Evolutionary conservation across 1,140 invertebrate species (phyloP).

Genomic region (Apis dorsata): DNA sequence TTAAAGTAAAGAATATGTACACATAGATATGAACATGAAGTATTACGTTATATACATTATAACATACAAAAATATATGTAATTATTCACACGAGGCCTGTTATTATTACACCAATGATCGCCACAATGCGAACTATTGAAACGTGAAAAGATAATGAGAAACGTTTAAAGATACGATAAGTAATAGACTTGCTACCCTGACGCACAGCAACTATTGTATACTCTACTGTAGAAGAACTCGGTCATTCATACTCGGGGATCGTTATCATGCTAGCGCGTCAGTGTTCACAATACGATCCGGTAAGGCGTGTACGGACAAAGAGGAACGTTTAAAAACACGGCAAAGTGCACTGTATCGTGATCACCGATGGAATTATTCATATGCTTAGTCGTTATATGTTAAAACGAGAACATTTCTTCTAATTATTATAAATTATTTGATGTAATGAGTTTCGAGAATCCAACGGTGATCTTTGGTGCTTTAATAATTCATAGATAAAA

Average conservation of each 20-base stretch:
- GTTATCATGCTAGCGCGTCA: conserved; percentile 19
- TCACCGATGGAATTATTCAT: conserved; percentile 31
- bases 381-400: not conserved
- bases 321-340: conserved; percentile 23
- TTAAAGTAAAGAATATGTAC: not conserved
- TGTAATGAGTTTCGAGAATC: conserved; percentile 8
- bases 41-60: not conserved
- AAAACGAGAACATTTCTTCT: conserved; percentile 12
- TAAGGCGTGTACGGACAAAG: conserved; percentile 25
- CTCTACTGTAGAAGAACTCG: conserved; percentile 31
- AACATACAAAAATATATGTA: not conserved
- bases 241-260: conserved; percentile 36
- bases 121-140: conserved; percentile 10
- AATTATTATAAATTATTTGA: conserved; percentile 13
- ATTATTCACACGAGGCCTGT: not conserved
- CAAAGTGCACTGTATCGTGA: not conserved
- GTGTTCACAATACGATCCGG: conserved; percentile 16
- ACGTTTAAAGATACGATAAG: conserved; percentile 30
- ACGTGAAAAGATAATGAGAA: conserved; percentile 24
- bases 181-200: conserved; percentile 11
- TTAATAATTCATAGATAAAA: not conserved
- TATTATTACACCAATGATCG: not conserved
- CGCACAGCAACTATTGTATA: conserved; percentile 8
- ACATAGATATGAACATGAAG: not conserved
- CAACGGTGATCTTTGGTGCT: not conserved